These are phyloP conservation scores for Chrysomallon squamiferum DNA, from an alignment of 1,140 invertebrate genomes.

Conservation along the genomic window DNA sequence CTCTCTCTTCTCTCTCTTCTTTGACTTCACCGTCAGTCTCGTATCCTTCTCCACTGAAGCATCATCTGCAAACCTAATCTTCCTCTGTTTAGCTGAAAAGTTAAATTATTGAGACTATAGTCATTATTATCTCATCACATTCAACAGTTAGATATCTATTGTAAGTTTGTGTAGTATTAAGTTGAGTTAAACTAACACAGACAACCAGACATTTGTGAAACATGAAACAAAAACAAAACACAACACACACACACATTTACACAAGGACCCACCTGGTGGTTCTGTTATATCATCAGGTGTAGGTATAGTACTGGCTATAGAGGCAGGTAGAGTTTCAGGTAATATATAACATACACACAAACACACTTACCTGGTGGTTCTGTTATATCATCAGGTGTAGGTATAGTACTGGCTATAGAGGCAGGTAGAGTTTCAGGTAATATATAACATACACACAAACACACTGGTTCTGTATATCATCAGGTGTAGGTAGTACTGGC, in stretches of 20 bases:
- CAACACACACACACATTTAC: too few relatives aligned
- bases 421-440: background rate
- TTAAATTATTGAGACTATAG: background rate
- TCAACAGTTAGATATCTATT: too few relatives aligned
- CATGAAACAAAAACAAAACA: too few relatives aligned
- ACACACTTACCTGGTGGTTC: slow-evolving; percentile 25
- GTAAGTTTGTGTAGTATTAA: too few relatives aligned
- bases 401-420: too few relatives aligned
- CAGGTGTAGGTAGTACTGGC: too few relatives aligned
- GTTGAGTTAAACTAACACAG: too few relatives aligned
- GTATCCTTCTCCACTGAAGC: slow-evolving; percentile 63
- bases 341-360: slow-evolving; percentile 25
- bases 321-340: background rate
- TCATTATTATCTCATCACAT: too few relatives aligned
- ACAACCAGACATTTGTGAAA: too few relatives aligned
- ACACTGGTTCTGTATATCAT: too few relatives aligned
- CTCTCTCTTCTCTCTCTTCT: slow-evolving; percentile 22
- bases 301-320: too few relatives aligned
- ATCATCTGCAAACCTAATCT: slow-evolving; percentile 74
- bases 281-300: slow-evolving; percentile 10
- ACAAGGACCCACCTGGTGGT: slow-evolving; percentile 21
- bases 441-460: too few relatives aligned
- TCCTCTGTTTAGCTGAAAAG: slow-evolving; percentile 64
- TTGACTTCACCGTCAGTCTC: slow-evolving; percentile 33
- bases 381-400: background rate